Percentiles rank a stretch among this genome's conserved stretches.
These are phyloP conservation scores for Druon quercuslanigerum DNA, from an alignment of 1,140 invertebrate genomes.

Conservation along the genomic window DNA sequence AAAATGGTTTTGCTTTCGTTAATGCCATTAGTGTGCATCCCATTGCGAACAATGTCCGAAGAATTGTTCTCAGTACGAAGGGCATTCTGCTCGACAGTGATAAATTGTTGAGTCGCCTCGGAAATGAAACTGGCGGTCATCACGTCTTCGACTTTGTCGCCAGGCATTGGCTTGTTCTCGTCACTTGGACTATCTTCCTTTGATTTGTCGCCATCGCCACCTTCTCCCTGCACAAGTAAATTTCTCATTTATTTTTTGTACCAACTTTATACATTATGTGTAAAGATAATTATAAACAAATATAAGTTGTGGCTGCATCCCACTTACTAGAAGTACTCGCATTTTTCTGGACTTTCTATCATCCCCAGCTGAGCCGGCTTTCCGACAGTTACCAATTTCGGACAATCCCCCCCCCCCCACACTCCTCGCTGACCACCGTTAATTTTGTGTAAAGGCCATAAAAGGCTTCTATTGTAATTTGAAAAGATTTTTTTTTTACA, in stretches of 20 bases:
- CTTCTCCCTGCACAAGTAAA: constrained; percentile 60
- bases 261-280: neutral
- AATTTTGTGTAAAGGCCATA: too few relatives aligned
- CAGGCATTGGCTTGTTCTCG: constrained; percentile 62
- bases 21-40: constrained; percentile 71
- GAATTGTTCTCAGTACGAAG: constrained; percentile 61
- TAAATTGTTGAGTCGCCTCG: constrained; percentile 71
- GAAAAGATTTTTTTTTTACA: too few relatives aligned
- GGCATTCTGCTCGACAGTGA: constrained; percentile 68
- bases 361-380: too few relatives aligned
- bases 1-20: constrained; percentile 69
- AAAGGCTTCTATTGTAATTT: too few relatives aligned
- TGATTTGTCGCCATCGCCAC: constrained; percentile 68
- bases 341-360: too few relatives aligned
- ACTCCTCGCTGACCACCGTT: too few relatives aligned
- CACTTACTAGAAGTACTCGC: too few relatives aligned
- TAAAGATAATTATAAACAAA: too few relatives aligned
- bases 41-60: constrained; percentile 67
- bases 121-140: constrained; percentile 73
- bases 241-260: constrained; percentile 12
- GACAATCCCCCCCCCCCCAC: too few relatives aligned
- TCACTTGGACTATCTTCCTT: constrained; percentile 70
- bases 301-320: too few relatives aligned
- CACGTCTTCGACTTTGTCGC: constrained; percentile 65
- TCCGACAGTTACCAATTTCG: too few relatives aligned